A percentile compares a stretch with the other conserved stretches of the same genome.
Evolutionary conservation across 2,888 invertebrate genomes (phyloP).

Genomic region (Papilio elwesi): DNA sequence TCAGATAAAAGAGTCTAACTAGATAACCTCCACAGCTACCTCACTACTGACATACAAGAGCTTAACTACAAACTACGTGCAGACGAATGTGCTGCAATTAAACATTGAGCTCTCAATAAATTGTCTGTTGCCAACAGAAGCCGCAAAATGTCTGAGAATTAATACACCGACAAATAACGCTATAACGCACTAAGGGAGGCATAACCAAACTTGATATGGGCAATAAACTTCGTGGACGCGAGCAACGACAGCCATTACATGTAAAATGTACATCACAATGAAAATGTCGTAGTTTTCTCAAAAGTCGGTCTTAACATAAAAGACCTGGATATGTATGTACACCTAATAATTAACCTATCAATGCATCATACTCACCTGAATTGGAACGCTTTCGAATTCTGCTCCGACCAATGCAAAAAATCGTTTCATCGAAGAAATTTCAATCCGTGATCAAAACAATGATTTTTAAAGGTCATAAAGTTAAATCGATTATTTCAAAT

Average conservation of each 20-base stretch:
- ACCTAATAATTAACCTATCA: no score
- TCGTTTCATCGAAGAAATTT: no score
- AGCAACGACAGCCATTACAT: constrained; percentile 74
- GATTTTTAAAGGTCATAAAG: no score
- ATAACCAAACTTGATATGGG: constrained; percentile 76
- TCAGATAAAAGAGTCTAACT: no score
- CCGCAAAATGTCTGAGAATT: constrained; percentile 47
- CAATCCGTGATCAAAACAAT: no score
- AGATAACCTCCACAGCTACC: not conserved
- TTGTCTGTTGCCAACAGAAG: constrained; percentile 29
- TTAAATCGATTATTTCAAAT: no score
- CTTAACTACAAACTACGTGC: not conserved
- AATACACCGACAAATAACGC: constrained; percentile 52
- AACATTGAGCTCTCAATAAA: constrained; percentile 14
- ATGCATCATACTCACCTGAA: no score
- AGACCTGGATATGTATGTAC: not conserved
- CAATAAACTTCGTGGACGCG: constrained; percentile 73
- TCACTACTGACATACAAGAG: not conserved
- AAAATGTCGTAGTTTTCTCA: constrained; percentile 47
- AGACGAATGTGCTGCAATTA: constrained; percentile 3
- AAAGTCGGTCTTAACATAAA: constrained; percentile 15
- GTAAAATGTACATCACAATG: constrained; percentile 62
- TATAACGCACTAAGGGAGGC: constrained; percentile 50
- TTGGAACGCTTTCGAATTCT: no score
- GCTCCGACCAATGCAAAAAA: no score